phyloP scores from a whole-genome alignment of 2,113 vertebrate genomes.

The Chionomys nivalis region DNA sequence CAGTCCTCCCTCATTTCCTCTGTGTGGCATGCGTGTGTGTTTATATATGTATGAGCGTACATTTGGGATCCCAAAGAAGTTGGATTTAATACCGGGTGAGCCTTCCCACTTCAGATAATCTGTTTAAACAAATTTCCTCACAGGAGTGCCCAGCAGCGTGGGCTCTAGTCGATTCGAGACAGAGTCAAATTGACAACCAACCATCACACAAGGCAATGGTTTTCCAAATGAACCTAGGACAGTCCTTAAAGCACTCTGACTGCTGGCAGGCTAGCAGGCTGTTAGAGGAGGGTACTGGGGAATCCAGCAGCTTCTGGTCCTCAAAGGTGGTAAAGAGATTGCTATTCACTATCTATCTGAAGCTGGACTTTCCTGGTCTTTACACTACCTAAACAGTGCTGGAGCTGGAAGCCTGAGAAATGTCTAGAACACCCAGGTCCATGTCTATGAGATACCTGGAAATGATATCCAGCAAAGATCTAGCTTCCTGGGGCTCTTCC shows the following conservation, averaged over 20 bases:
- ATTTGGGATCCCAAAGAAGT: not conserved
- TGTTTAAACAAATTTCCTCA: not conserved
- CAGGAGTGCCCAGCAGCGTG: not conserved
- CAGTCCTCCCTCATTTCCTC: no score
- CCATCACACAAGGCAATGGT: not conserved
- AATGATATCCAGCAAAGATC: conserved; percentile 18
- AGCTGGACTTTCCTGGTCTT: not conserved
- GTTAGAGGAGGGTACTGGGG: not conserved
- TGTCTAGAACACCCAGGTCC: not conserved
- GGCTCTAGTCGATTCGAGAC: not conserved
- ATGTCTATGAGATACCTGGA: not conserved
- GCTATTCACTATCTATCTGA: not conserved
- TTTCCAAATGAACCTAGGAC: not conserved
- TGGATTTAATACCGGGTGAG: not conserved
- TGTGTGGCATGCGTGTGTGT: not conserved
- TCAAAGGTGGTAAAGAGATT: not conserved
- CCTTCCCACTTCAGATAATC: not conserved
- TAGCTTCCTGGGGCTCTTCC: not conserved
- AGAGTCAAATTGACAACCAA: not conserved
- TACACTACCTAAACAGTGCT: not conserved
- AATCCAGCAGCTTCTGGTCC: not conserved
- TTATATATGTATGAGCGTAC: not conserved
- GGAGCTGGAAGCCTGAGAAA: not conserved
- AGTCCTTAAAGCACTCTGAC: conserved; percentile 2
- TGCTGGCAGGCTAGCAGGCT: not conserved